Evolutionary conservation across 2,888 invertebrate genomes (phyloP).

Genomic region (Ornithoptera priamus): DNA sequence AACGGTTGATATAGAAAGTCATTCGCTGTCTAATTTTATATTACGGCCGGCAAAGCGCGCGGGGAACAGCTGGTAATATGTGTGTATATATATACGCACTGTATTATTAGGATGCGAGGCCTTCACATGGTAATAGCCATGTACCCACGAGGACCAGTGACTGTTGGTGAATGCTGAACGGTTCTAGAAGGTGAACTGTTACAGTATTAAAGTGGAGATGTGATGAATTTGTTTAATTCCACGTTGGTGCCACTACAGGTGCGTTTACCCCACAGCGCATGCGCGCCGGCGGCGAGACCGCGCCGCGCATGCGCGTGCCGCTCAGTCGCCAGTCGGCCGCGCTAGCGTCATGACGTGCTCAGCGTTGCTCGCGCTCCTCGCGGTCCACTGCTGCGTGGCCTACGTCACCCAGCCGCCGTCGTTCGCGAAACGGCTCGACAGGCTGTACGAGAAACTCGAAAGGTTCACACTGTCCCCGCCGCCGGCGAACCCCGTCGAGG

Average conservation of each 20-base stretch:
- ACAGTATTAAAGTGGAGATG: too few relatives aligned
- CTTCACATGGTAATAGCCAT: too few relatives aligned
- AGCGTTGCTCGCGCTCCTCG: constrained; percentile 49
- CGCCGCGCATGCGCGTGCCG: constrained; percentile 40
- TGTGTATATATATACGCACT: too few relatives aligned
- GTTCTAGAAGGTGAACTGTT: too few relatives aligned
- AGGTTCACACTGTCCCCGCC: constrained; percentile 51
- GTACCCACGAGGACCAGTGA: too few relatives aligned
- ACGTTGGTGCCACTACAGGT: constrained; percentile 15
- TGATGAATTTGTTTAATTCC: too few relatives aligned
- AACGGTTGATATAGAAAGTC: too few relatives aligned
- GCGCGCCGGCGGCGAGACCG: constrained; percentile 36
- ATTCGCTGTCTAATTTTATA: too few relatives aligned
- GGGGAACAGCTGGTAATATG: too few relatives aligned
- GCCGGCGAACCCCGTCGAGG: constrained; percentile 37
- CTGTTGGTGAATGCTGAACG: too few relatives aligned
- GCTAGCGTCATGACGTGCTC: constrained; percentile 60
- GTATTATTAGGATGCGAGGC: too few relatives aligned
- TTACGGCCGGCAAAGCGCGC: too few relatives aligned
- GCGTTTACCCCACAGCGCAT: constrained; percentile 30
- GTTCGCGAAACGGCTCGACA: constrained; percentile 55
- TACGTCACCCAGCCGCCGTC: constrained; percentile 60
- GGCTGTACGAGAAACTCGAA: constrained; percentile 62
- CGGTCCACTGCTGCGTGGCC: constrained; percentile 53
- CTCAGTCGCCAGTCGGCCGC: constrained; percentile 54